These are phyloP conservation scores for Ptychochromis oligacanthus DNA, from an alignment of 2,113 vertebrate genomes.

Conservation along the genomic window DNA sequence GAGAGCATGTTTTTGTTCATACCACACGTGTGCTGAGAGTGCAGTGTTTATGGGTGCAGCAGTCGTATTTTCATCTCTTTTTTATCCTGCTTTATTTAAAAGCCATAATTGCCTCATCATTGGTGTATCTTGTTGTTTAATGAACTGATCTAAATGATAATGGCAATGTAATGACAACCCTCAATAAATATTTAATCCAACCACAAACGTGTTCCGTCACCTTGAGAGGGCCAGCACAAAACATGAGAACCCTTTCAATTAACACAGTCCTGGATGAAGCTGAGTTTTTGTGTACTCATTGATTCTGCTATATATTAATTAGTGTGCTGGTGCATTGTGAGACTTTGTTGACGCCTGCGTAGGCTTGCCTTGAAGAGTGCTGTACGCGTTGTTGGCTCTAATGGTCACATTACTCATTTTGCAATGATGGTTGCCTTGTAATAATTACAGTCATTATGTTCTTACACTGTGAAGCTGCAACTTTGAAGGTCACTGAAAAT, in stretches of 20 bases:
- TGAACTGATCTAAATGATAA: constrained; percentile 83
- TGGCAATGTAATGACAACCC: constrained; percentile 74
- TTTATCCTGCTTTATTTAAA: constrained; percentile 78
- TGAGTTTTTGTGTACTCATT: constrained; percentile 30
- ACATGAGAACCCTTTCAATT: constrained; percentile 63
- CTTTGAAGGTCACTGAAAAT: constrained; percentile 61
- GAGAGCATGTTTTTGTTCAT: neutral
- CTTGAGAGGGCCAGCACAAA: constrained; percentile 56
- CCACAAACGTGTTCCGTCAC: constrained; percentile 72
- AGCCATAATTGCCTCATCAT: constrained; percentile 75
- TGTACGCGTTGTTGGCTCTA: constrained; percentile 39
- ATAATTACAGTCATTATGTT: constrained; percentile 69
- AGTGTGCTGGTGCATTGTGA: constrained; percentile 40
- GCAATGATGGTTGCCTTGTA: constrained; percentile 42
- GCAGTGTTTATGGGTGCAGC: neutral
- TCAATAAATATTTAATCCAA: constrained; percentile 82
- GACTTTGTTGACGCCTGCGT: constrained; percentile 45
- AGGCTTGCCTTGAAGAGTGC: constrained; percentile 23
- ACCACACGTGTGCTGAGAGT: neutral
- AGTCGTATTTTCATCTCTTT: constrained; percentile 43
- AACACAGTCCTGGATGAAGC: constrained; percentile 32
- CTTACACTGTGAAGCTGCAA: constrained; percentile 34
- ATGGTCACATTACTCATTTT: constrained; percentile 63
- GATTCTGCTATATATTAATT: constrained; percentile 69
- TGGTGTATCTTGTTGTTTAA: constrained; percentile 79